These are phyloP conservation scores for Eonycteris spelaea DNA, from an alignment of 2,113 vertebrate species.

Conservation along the genomic window DNA sequence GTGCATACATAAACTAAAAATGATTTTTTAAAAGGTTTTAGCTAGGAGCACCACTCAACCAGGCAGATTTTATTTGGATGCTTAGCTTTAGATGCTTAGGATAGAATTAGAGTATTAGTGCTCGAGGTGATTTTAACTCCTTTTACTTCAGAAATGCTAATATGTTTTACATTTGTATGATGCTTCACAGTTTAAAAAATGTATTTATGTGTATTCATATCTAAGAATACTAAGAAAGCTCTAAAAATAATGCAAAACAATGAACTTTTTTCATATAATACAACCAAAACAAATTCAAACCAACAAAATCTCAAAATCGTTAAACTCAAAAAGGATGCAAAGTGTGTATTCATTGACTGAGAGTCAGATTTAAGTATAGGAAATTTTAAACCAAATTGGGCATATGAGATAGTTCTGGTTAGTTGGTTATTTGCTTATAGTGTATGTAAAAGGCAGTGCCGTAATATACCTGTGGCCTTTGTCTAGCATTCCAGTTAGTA, in stretches of 20 bases:
- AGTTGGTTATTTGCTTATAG: background rate
- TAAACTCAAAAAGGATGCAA: background rate
- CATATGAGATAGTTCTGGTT: background rate
- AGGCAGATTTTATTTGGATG: background rate
- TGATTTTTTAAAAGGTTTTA: background rate
- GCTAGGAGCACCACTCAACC: background rate
- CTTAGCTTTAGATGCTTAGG: background rate
- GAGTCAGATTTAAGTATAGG: background rate
- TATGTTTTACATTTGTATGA: background rate
- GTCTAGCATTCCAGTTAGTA: background rate
- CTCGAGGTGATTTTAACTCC: background rate
- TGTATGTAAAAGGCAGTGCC: background rate
- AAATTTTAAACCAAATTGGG: background rate
- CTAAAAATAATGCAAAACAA: conserved; percentile 1
- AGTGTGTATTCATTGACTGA: background rate
- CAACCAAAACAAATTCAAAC: background rate
- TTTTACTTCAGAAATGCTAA: background rate
- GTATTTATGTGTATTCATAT: background rate
- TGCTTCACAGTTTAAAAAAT: background rate
- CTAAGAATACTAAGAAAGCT: background rate
- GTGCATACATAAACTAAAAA: background rate
- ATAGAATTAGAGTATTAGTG: background rate
- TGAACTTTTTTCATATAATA: background rate
- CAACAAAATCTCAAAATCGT: background rate
- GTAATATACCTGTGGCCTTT: background rate